phyloP scores from a whole-genome alignment of 2,888 invertebrate species.

The Agrenia bidenticulata region DNA sequence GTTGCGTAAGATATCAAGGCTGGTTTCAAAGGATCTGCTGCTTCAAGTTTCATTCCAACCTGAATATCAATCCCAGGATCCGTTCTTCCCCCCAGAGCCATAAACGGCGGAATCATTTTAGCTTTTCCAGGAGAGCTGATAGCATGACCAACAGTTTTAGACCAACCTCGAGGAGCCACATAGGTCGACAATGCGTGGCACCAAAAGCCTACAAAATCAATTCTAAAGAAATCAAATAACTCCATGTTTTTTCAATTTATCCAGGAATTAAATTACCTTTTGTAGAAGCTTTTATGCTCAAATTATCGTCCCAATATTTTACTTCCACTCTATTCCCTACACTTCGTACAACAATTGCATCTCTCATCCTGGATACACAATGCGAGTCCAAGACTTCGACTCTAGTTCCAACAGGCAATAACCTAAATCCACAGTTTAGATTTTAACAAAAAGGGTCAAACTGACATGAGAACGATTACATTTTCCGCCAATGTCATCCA shows the following conservation, averaged over 20 bases:
- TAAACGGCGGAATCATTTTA: slow-evolving; percentile 36
- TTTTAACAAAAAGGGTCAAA: neutral
- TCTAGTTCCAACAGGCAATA: neutral
- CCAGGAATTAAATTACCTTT: neutral
- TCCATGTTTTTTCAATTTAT: too few relatives aligned
- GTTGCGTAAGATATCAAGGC: too few relatives aligned
- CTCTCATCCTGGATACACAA: neutral
- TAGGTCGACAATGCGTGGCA: slow-evolving; percentile 93
- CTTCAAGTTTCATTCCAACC: slow-evolving; percentile 93
- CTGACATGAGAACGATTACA: neutral
- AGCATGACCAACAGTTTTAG: slow-evolving; percentile 82
- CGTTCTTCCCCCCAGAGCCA: slow-evolving; percentile 5
- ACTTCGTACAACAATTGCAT: neutral
- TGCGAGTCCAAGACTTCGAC: neutral
- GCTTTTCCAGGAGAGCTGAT: slow-evolving; percentile 73
- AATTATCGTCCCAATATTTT: neutral
- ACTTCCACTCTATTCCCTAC: neutral
- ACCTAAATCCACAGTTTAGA: too few relatives aligned
- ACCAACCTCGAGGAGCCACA: slow-evolving; percentile 97
- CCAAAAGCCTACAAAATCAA: slow-evolving; percentile 72
- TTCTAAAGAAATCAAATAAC: too few relatives aligned
- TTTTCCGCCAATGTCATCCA: neutral
- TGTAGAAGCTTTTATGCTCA: too few relatives aligned
- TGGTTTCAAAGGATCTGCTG: slow-evolving; percentile 94
- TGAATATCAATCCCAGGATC: slow-evolving; percentile 65